Evolutionary conservation across 1,140 invertebrate species (phyloP).

Genomic region (Mamestra configurata): DNA sequence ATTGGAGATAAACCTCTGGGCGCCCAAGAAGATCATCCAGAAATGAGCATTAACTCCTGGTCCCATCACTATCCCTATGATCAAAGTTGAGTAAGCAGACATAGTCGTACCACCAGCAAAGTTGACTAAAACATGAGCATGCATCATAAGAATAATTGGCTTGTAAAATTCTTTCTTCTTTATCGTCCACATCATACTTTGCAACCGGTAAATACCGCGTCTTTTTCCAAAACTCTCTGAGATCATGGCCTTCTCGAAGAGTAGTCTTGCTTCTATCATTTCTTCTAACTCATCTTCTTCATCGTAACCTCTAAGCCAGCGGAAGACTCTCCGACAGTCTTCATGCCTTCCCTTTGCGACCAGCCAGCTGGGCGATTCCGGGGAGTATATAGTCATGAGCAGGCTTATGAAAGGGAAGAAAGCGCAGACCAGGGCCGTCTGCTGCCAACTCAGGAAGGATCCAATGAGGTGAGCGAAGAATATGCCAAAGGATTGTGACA

Average conservation of each 20-base stretch:
- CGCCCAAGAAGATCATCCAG: conserved; percentile 90
- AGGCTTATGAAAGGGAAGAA: conserved; percentile 81
- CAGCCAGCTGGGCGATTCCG: conserved; percentile 92
- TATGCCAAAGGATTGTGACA: conserved; percentile 86
- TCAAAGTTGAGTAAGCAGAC: conserved; percentile 90
- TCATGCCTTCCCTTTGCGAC: conserved; percentile 83
- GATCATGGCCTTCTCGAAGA: conserved; percentile 57
- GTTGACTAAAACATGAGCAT: conserved; percentile 70
- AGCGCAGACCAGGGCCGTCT: conserved; percentile 84
- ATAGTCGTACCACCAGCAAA: conserved; percentile 83
- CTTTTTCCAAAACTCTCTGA: conserved; percentile 56
- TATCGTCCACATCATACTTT: conserved; percentile 57
- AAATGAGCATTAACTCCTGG: conserved; percentile 87
- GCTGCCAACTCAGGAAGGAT: conserved; percentile 88
- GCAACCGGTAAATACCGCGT: conserved; percentile 23
- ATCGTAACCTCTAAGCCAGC: conserved; percentile 82
- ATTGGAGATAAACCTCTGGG: conserved; percentile 83
- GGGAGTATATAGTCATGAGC: conserved; percentile 85
- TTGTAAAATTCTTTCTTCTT: conserved; percentile 76
- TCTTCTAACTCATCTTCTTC: conserved; percentile 75
- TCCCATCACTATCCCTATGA: conserved; percentile 86
- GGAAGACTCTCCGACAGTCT: conserved; percentile 81
- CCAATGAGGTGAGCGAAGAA: conserved; percentile 87
- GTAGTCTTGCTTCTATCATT: conserved; percentile 69
- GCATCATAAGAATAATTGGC: conserved; percentile 77